Evolutionary conservation across 2,888 invertebrate species (phyloP), one percentile per base, ranked within the genome.

Genomic region (Hartigia nigra): DNA sequence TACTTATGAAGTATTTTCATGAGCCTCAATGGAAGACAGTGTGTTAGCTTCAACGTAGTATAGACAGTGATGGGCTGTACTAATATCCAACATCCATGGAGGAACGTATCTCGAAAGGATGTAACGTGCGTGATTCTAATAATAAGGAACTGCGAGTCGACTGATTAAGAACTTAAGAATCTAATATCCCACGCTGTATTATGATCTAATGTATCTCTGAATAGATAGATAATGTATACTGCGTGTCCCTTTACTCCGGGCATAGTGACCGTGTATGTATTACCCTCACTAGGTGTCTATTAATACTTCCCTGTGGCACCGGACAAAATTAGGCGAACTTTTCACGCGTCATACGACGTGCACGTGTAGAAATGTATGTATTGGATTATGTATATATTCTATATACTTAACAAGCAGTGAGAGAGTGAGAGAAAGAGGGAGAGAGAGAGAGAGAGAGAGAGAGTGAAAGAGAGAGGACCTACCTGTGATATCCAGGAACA

Each of bases 231-330:
- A 31, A 34, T 5, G 31, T 4, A 72, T 72, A 12, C 12, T 23
- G 32, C 72, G 32, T 69, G 55, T 55, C 34, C 79, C 77, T 69
- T 69, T 74, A 74, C 70, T 74, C 69, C 34, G 70, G 39, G 37
- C 70, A n/a, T n/a, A 55, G 55, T 23, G 55, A 55, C 23, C 23
- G 55, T 55, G 55, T 55, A 55, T 55, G 55, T 23, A 55, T 55
- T 55, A 55, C 55, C 55, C 77, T 23, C 74, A n/a, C 34, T 69
- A 31, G 75, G 23, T 77, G 75, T 79, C 79, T 79, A 79, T 79
- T 79, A 77, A 79, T 79, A 79, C 77, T 31, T 69, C 75, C 74
- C 55, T 75, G 72, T 35, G 34, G 36, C 75, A 75, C 75, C 31
- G 55, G 55, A 55, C 55, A 55, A 55, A 55, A 23, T 55, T 55